Evolutionary conservation across 1,140 invertebrate species (phyloP), one percentile per base, ranked within the genome.

Genomic region (Drosophila ohnishii): DNA sequence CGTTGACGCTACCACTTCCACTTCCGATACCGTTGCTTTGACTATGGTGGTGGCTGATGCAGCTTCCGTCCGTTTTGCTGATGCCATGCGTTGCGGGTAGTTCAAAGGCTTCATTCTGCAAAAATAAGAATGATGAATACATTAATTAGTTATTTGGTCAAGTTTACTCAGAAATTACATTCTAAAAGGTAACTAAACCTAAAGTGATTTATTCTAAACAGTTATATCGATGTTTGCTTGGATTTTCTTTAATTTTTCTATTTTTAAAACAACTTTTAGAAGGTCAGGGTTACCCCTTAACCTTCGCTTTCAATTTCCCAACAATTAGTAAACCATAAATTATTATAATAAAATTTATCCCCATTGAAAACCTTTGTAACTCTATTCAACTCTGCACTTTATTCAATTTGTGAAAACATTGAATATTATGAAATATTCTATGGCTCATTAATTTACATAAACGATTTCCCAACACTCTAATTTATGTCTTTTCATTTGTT

Each of bases 81-180:
- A 61, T 83, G 76, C 74, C 83, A 87, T 90, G 89, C 86, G 83
- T 80, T 79, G 76, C 67, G 32, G 71, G 60, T 51, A 88, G 34
- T 45, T 89, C 82, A 53, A 87, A 90, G 61, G 75, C 65, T 61
- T 90, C 89, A 90, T 90, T 90, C 89, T 90, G 78, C 3, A 88
- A 77, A 3, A 8, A 55, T 44, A 39, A 10, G 6, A 16, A 28
- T 6, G 8, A 0, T 5, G 13, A 7, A 39, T 19, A 40, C 19
- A 51, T 50, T 13, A 48, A 45, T 22, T 44, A 13, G 10, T 42
- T 19, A 47, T 28, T 40, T 32, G 0, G 25, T 4, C 13, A 11
- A 32, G 7, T 59, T 9, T n/a, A 19, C 34, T 40, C 11, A 35
- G 25, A 0, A 42, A 35, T 19, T 35, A 39, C 14, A 47, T 30